Base-by-base conservation (phyloP, 2,113 vertebrate genomes). In the Chloebia gouldiae region DNA sequence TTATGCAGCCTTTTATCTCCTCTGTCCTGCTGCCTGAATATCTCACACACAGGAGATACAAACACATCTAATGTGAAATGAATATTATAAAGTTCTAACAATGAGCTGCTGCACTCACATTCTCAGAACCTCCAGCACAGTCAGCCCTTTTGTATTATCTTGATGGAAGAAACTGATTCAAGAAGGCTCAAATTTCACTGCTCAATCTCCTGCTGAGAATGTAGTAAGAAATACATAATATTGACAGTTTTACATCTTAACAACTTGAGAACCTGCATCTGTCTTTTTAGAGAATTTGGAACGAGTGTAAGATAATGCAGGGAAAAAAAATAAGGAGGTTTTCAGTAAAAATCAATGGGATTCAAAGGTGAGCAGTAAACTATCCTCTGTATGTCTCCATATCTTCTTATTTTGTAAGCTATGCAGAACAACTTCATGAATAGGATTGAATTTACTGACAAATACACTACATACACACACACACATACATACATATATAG, bases 161-260 rank as follows among this genome's bases (percentile, higher is more conserved):
- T 69, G 31, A 42, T 72, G n/a, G 73, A 95, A 85, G 79, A 94
- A 88, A 83, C 39, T 83, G 68, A 86, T 47, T 42, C 59, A 86
- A 88, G 47, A 66, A 80, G 75, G 79, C 81, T 94, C 82, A 90
- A 76, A 92, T 94, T 88, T 93, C 92, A 93, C 63, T 35, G 27
- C 35, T 93, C 21, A 28, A 23, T 88, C 42, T 90, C 53, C 40
- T 75, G 81, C 21, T 76, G 50, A 68, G 65, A 56, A 35, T 49
- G 19, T 44, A 35, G 18, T 27, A 65, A 87, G 66, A 92, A 92
- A 88, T 25, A 37, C 9, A n/a, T 63, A 87, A 78, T 71, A 71
- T 4, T 78, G 39, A n/a, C 11, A 82, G 24, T 40, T 82, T 80
- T 68, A 88, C 10, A 60, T 69, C 63, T 81, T 79, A 71, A 79